Evolutionary conservation across 1,140 invertebrate species (phyloP), one percentile per base, ranked within the genome.

Genomic region (Heliothis subflexa): DNA sequence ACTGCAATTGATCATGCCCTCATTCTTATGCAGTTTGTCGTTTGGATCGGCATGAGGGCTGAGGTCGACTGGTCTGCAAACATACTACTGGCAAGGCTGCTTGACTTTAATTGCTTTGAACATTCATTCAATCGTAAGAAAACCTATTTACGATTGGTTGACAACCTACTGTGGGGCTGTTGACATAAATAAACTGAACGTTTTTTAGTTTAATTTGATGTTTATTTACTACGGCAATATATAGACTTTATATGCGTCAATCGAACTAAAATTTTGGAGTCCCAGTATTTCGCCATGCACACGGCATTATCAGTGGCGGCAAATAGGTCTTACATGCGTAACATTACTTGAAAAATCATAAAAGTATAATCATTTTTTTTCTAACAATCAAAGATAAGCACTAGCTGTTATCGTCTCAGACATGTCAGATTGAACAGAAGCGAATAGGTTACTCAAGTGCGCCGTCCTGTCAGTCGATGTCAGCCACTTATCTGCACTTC

Each of bases 51-150:
- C 77, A 14, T 47, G n/a, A 18, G 47, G 54, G 21, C 77, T 28
- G 76, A 81, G 80, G 80, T 79, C 77, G 57, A 76, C 77, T 54
- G 64, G 72, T 79, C 66, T 59, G 77, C 68, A 75, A 78, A 78
- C 66, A 72, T 55, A 75, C 55, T 71, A 40, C 25, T 25, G 28
- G 14, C 76, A 76, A 79, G 62, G 71, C 49, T 78, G 28, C 21
- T 70, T 50, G 21, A 70, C 18, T 50, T 49, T 50, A 70, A 70
- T 70, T 49, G 45, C 66, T 70, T 52, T 70, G 18, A 25, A 70
- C 50, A 52, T 49, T 52, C 25, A 70, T 70, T 52, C 18, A 70
- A 50, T 28, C 45, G 21, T 50, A 28, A n/a, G 66, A 70, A 70
- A 70, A 70, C 13, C 4, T 49, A 21, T n/a, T n/a, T 28, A 28